Conservation (phyloP, 2,797 vertebrate species). For the Sparidentex hasta region DNA sequence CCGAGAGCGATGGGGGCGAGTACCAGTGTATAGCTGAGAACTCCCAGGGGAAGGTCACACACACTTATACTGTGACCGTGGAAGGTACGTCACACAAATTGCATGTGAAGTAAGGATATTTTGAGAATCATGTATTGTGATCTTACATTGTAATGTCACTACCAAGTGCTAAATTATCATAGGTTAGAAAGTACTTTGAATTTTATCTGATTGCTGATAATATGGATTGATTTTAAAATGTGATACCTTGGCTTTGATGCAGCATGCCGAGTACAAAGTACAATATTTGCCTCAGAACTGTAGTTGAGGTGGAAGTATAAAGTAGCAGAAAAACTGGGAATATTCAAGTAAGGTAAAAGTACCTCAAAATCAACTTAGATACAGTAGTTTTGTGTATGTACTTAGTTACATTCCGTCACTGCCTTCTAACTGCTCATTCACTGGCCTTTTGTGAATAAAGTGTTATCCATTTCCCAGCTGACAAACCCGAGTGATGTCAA, state of each 20-base stretch:
- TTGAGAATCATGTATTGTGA: not conserved
- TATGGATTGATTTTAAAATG: too few species aligned
- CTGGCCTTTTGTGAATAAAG: not conserved
- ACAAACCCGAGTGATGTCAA: not conserved
- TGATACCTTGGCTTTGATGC: too few species aligned
- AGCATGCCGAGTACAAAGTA: too few species aligned
- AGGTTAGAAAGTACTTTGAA: not conserved
- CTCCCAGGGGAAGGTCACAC: constrained; percentile 83
- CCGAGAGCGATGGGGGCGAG: constrained; percentile 89
- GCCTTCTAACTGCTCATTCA: not conserved
- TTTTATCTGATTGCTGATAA: too few species aligned
- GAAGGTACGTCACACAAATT: constrained; percentile 82
- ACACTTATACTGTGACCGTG: constrained; percentile 88
- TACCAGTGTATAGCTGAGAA: constrained; percentile 92
- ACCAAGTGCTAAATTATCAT: not conserved
- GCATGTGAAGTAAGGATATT: not conserved
- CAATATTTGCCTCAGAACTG: too few species aligned
- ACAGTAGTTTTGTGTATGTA: too few species aligned
- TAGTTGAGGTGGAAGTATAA: too few species aligned
- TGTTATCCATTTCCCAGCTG: not conserved
- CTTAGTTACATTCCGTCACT: too few species aligned
- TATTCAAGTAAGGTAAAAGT: too few species aligned
- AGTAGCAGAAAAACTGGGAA: too few species aligned
- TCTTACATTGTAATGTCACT: not conserved
- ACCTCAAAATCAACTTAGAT: too few species aligned